These are phyloP conservation scores for Nebria ingens DNA, from an alignment of 1,140 invertebrate genomes.

Conservation along the genomic window DNA sequence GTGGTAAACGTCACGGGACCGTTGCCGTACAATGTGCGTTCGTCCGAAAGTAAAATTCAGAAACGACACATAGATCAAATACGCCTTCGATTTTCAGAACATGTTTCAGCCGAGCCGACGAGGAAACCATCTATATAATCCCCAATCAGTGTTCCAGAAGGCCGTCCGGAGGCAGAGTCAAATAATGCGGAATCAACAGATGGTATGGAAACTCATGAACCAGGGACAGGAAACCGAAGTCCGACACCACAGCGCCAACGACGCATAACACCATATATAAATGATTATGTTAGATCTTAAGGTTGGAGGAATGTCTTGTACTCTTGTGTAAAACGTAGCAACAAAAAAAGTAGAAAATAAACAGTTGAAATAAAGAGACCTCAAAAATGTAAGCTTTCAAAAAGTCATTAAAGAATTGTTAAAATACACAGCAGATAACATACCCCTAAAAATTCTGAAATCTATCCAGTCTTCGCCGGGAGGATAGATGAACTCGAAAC, in stretches of 20 bases:
- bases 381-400: too few species aligned
- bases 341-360: not conserved
- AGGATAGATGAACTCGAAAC: too few species aligned
- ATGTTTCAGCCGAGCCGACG: not conserved
- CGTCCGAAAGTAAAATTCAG: not conserved
- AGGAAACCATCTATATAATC: not conserved
- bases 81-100: not conserved
- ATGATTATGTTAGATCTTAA: not conserved
- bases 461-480: too few species aligned
- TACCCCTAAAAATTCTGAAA: too few species aligned
- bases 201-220: not conserved
- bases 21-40: not conserved
- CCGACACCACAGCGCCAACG: not conserved
- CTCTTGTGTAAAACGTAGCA: not conserved
- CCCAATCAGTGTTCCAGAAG: not conserved
- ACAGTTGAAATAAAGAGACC: too few species aligned
- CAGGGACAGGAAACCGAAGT: not conserved
- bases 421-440: too few species aligned
- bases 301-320: not conserved
- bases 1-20: not conserved
- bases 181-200: not conserved
- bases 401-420: too few species aligned
- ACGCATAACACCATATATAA: not conserved
- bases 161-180: not conserved
- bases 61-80: not conserved